Conservation (phyloP, 23 tunicate genomes). For the Clavelina lepadiformis region DNA sequence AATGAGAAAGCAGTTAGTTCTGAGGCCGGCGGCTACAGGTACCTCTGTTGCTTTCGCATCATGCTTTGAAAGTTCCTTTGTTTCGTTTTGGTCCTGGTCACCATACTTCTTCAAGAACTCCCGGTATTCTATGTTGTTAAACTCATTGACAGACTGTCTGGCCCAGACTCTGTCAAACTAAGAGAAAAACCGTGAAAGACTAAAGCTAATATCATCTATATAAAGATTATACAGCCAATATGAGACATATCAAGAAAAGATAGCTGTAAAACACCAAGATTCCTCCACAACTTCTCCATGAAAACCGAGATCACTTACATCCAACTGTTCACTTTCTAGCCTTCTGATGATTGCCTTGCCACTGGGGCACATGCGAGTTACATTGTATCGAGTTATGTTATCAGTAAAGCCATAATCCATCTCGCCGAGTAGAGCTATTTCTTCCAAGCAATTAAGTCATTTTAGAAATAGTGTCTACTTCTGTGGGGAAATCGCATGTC, state of each 20-base stretch:
- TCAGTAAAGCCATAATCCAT: constrained; percentile 65
- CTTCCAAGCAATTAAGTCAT: too few species aligned
- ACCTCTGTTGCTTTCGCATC: not conserved
- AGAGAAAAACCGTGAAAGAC: not conserved
- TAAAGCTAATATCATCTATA: too few species aligned
- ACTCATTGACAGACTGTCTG: constrained; percentile 60
- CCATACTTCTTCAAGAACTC: constrained; percentile 63
- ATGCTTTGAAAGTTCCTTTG: not conserved
- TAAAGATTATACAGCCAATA: too few species aligned
- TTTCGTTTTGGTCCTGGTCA: constrained; percentile 1
- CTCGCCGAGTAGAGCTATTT: not conserved
- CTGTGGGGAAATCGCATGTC: too few species aligned
- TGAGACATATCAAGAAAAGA: too few species aligned
- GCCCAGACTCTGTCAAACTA: constrained; percentile 80
- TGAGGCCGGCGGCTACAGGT: too few species aligned
- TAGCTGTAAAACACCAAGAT: too few species aligned
- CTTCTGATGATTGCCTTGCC: constrained; percentile 53
- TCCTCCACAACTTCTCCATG: too few species aligned
- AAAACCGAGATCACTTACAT: constrained; percentile 18
- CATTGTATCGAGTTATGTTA: constrained; percentile 44
- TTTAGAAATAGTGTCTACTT: too few species aligned
- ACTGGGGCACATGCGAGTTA: constrained; percentile 53
- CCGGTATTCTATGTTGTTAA: constrained; percentile 74
- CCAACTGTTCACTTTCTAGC: constrained; percentile 30
- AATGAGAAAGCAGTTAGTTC: too few species aligned